Evolutionary conservation across 2,113 vertebrate genomes (phyloP), one percentile per base, ranked within the genome.

Genomic region (Dromaius novaehollandiae): DNA sequence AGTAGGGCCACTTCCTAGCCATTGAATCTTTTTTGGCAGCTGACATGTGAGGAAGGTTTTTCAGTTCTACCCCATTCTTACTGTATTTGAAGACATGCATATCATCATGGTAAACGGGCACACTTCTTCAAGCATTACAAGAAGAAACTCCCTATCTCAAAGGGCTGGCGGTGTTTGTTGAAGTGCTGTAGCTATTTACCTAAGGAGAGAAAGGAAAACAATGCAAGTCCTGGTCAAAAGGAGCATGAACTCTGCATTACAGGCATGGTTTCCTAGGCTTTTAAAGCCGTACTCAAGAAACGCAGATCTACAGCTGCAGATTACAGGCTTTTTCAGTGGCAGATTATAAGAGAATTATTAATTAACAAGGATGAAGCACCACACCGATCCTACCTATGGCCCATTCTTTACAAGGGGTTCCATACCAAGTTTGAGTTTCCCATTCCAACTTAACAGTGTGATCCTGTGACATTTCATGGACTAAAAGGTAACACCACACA

Each of bases 11-110:
- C 28, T 58, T 71, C 48, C 53, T 6, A 4, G 36, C 0, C 75
- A 3, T 25, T 1, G n/a, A 13, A 4, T 4, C 28, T 22, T 1
- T 22, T 1, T 6, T 3, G 2, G 36, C 0, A 13, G 71, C 18
- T 2, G 55, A 9, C 6, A 10, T 3, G 1, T 0, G 46, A n/a
- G 77, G 38, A n/a, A 6, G 58, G 58, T 38, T 53, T 74, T 15
- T 26, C 44, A 8, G 73, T 65, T 63, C 79, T 24, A 1, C 4
- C 76, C n/a, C 28, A 2, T 58, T 40, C 65, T 8, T 8, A 11
- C 4, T 1, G 46, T 2, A 28, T 5, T 64, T 24, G 6, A 30
- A 58, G 68, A 55, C 18, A 9, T 0, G 9, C 19, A 2, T 1
- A 4, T 4, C 2, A 20, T 0, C 16, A 68, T 4, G 44, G 44